Base-by-base conservation (phyloP, 2,113 vertebrate genomes). In the Equus quagga region DNA sequence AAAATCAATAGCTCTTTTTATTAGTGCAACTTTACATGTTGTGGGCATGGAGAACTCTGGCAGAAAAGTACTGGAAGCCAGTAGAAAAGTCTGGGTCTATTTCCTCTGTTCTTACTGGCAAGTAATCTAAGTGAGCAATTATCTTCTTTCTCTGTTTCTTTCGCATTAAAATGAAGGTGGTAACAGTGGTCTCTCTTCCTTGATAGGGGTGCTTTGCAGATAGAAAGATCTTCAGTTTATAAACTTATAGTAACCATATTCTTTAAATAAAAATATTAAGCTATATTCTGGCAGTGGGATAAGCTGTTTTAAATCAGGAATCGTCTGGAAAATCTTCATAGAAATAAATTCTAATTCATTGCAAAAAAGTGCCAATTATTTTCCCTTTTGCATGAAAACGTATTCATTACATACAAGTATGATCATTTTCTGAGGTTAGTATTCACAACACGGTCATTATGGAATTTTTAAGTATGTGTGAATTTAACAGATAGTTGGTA, bases 401-500 rank as follows among this genome's bases (percentile, higher is more conserved):
- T 46, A 41, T 85, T 96, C 73, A 75, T 96, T 93, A 79, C 64
- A 82, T 9, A 44, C 58, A 85, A 81, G 62, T 64, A 72, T 96
- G 89, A 82, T 89, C 73, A 75, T 93, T 89, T 96, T 92, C 72
- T 51, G 51, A 93, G 92, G 76, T 92, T 72, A 86, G 64, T 89
- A 96, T 96, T 96, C 56, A 8, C 85, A 62, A 96, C 67, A 86
- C 0, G 9, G 62, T 82, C 94, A 93, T 97, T 83, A 95, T 41
- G 73, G 96, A 69, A 85, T 91, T 91, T 97, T 96, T 96, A 96
- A 95, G 72, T 95, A 82, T 75, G 78, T 0, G 2, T 93, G 85
- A 95, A 96, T 87, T 89, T 89, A 78, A 83, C 89, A 97, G 95
- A 80, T 75, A 95, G 70, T 83, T 41, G 56, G 69, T 67, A 28